Conservation (phyloP, 2,888 invertebrate species). For the Clivina fossor region DNA sequence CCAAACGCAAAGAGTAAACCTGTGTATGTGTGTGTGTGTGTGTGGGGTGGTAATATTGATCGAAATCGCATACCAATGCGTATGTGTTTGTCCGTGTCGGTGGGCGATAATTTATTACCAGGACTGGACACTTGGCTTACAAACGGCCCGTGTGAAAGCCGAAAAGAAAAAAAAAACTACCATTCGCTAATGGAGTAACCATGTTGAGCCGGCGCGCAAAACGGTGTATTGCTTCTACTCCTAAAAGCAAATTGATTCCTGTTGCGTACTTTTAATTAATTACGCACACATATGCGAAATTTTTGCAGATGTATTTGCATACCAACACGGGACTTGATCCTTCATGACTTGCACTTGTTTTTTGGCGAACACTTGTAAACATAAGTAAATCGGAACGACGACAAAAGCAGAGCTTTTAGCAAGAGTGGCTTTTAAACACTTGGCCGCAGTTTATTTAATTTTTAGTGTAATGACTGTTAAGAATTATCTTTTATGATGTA, state of each 20-base stretch:
- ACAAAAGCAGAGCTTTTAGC: no score
- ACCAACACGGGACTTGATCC: no score
- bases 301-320: no score
- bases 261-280: slow-evolving; percentile 29
- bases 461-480: no score
- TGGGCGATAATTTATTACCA: slow-evolving; percentile 28
- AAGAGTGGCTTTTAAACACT: no score
- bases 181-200: slow-evolving; percentile 29
- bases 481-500: no score
- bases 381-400: no score
- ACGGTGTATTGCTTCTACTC: slow-evolving; percentile 21
- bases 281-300: slow-evolving; percentile 16
- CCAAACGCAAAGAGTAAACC: no score
- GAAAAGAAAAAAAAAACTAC: slow-evolving; percentile 24
- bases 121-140: slow-evolving; percentile 27
- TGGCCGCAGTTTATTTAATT: no score
- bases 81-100: slow-evolving; percentile 24
- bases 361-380: no score
- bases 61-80: background rate
- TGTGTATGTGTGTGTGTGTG: no score
- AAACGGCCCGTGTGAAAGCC: slow-evolving; percentile 24
- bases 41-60: slow-evolving; percentile 23
- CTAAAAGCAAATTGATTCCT: slow-evolving; percentile 30
- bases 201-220: slow-evolving; percentile 28
- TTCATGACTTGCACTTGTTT: no score